Percentiles rank a stretch among this genome's conserved stretches.
phyloP scores from a whole-genome alignment of 2,113 vertebrate species.

The Plotosus lineatus region DNA sequence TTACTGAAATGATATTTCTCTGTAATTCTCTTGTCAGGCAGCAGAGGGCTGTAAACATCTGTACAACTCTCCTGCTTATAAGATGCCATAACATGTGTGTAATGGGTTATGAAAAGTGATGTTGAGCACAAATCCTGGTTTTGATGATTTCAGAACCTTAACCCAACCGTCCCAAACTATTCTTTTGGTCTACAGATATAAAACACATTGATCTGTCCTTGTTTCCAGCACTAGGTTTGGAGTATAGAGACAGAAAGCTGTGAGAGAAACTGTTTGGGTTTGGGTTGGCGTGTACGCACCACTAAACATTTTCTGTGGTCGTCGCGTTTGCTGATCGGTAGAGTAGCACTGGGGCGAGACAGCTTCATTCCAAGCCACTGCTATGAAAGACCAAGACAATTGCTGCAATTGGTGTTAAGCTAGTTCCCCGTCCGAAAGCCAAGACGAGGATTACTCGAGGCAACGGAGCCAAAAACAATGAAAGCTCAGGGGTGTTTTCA shows the following conservation, averaged over 20 bases:
- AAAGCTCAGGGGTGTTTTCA: constrained; percentile 64
- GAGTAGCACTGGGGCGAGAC: constrained; percentile 47
- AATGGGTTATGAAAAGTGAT: not conserved
- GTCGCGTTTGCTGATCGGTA: constrained; percentile 42
- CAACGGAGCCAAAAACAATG: constrained; percentile 68
- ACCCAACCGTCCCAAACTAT: constrained; percentile 56
- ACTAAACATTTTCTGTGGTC: constrained; percentile 44
- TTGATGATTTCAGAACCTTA: constrained; percentile 63
- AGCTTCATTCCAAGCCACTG: constrained; percentile 49
- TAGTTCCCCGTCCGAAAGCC: constrained; percentile 57
- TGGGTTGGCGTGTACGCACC: constrained; percentile 50
- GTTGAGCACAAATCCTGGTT: constrained; percentile 55
- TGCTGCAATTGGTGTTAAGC: constrained; percentile 63
- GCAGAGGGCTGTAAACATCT: not conserved
- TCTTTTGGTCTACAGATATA: constrained; percentile 48
- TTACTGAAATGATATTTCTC: not conserved
- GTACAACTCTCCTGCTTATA: not conserved
- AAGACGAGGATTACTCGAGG: constrained; percentile 55
- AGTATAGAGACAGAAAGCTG: constrained; percentile 49
- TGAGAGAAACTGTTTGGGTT: constrained; percentile 57
- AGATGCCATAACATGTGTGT: not conserved
- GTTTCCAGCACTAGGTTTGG: constrained; percentile 59
- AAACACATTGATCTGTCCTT: constrained; percentile 66
- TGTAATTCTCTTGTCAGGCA: not conserved
- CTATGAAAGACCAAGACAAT: constrained; percentile 67